These are phyloP conservation scores for Ophraella communa DNA, from an alignment of 2,888 invertebrate genomes.

Conservation along the genomic window DNA sequence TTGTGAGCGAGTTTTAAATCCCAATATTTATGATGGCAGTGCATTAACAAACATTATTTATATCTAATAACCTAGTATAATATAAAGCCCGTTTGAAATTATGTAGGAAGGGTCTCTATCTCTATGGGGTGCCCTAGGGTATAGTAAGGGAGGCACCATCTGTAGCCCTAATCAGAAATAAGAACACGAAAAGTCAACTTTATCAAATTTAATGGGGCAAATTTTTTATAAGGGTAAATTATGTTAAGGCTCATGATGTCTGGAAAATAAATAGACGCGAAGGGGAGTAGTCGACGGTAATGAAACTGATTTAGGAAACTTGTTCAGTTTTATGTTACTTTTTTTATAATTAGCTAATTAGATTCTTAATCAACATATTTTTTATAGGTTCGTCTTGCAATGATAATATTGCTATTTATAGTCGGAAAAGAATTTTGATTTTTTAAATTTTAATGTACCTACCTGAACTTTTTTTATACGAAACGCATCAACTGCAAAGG, in stretches of 20 bases:
- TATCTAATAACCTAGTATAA: conserved; percentile 16
- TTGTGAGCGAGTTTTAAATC: conserved; percentile 15
- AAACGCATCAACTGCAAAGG: too few relatives aligned
- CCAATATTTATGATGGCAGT: conserved; percentile 27
- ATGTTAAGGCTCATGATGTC: conserved; percentile 8
- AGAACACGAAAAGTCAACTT: conserved; percentile 26
- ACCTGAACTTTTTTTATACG: too few relatives aligned
- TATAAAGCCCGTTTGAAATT: conserved; percentile 20
- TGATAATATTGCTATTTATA: too few relatives aligned
- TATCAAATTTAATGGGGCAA: conserved; percentile 23
- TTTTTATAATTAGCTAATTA: not conserved
- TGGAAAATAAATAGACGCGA: conserved; percentile 6
- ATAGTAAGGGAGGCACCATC: conserved; percentile 27
- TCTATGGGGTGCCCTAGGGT: conserved; percentile 25
- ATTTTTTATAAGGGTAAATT: conserved; percentile 19
- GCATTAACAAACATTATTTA: conserved; percentile 32
- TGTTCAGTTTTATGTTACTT: not conserved
- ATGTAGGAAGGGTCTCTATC: conserved; percentile 14
- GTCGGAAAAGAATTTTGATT: too few relatives aligned
- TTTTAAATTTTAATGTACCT: too few relatives aligned
- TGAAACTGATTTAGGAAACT: conserved; percentile 5
- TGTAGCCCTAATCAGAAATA: conserved; percentile 26
- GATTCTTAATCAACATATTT: not conserved
- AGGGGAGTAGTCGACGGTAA: conserved; percentile 1
- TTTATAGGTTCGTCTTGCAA: too few relatives aligned